Evolutionary conservation across 2,888 invertebrate species (phyloP).

Genomic region (Eupithecia dodoneata): DNA sequence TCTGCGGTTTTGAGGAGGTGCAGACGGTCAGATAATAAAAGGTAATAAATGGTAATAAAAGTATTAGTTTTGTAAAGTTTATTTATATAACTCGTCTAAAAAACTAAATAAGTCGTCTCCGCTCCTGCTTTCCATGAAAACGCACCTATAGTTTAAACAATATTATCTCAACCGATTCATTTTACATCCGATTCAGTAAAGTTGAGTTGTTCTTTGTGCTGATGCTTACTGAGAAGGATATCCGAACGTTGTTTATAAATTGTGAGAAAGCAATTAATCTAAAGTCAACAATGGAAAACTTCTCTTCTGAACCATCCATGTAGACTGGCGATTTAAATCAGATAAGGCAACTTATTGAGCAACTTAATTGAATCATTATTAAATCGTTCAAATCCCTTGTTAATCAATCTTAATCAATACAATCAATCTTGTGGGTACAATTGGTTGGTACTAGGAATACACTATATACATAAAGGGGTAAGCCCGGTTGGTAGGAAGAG

Average conservation of each 20-base stretch:
- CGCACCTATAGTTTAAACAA: conserved; percentile 41
- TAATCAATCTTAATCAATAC: too few species aligned
- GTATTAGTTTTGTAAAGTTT: too few species aligned
- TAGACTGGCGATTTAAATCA: conserved; percentile 11
- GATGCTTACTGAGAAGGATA: conserved; percentile 56
- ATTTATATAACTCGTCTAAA: too few species aligned
- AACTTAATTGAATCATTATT: not conserved
- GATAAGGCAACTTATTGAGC: not conserved
- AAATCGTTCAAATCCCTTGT: not conserved
- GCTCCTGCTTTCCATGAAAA: not conserved
- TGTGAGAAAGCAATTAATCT: conserved; percentile 78
- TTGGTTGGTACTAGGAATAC: not conserved
- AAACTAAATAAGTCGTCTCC: not conserved
- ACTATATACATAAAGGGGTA: not conserved
- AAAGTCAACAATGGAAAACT: conserved; percentile 79
- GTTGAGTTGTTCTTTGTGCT: conserved; percentile 53
- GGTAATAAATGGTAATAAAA: too few species aligned
- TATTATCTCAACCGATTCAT: conserved; percentile 42
- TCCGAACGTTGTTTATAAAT: conserved; percentile 66
- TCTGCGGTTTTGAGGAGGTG: too few species aligned
- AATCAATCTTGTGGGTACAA: not conserved
- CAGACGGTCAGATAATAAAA: too few species aligned
- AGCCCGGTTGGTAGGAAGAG: not conserved
- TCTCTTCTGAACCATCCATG: conserved; percentile 54
- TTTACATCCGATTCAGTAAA: conserved; percentile 45